Percentiles rank a stretch among this genome's conserved stretches.
Evolutionary conservation across 1,140 invertebrate species (phyloP).

Genomic region (Medauroidea extradentata): DNA sequence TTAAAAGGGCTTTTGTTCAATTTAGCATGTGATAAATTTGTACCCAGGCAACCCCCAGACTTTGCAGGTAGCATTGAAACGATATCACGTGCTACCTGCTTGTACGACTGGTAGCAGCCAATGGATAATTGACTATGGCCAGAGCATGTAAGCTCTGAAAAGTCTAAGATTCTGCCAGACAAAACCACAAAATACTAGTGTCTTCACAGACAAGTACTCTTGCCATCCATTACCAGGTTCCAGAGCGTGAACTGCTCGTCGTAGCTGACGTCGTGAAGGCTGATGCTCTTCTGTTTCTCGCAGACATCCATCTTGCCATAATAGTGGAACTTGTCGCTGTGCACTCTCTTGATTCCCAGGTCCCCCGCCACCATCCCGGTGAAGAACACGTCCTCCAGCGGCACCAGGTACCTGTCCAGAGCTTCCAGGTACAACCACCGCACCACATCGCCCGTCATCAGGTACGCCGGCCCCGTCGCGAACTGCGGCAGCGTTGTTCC

Average conservation of each 20-base stretch:
- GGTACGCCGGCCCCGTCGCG: slow-evolving; percentile 81
- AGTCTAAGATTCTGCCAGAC: too few species aligned
- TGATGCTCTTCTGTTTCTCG: slow-evolving; percentile 71
- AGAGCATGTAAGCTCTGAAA: too few species aligned
- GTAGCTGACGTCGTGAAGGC: slow-evolving; percentile 84
- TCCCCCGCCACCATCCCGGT: slow-evolving; percentile 80
- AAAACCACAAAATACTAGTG: too few species aligned
- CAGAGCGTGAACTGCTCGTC: slow-evolving; percentile 85
- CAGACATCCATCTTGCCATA: slow-evolving; percentile 78
- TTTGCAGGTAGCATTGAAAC: too few species aligned
- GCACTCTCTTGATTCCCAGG: slow-evolving; percentile 62
- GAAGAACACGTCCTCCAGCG: slow-evolving; percentile 83
- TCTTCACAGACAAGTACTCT: too few species aligned
- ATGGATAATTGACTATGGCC: too few species aligned
- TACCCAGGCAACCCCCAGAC: too few species aligned
- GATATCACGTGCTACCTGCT: too few species aligned
- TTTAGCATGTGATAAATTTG: too few species aligned
- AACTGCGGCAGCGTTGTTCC: slow-evolving; percentile 71
- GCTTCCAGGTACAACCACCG: slow-evolving; percentile 64
- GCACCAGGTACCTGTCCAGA: slow-evolving; percentile 66
- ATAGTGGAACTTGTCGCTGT: slow-evolving; percentile 78
- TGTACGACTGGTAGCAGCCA: too few species aligned
- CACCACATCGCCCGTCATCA: slow-evolving; percentile 64
- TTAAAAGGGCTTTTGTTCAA: too few species aligned
- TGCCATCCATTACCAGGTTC: slow-evolving; percentile 78